Base-by-base conservation (phyloP, 2,113 vertebrate species). In the Gorsachius goisagi region DNA sequence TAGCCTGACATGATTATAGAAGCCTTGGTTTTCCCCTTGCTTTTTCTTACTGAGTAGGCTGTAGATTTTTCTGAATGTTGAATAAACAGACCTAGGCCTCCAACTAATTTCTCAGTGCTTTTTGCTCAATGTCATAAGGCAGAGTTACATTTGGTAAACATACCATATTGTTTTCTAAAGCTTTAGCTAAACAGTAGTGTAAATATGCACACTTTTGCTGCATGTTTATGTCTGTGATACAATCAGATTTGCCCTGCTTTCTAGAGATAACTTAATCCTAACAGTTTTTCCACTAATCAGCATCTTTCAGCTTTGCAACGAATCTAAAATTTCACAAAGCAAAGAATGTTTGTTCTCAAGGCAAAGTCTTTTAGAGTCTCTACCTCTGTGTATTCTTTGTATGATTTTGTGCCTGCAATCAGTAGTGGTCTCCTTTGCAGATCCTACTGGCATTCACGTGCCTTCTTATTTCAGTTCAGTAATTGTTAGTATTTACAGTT, bases 1-100 rank as follows among this genome's bases (percentile, higher is more conserved):
- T 84, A 76, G 33, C 90, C 93, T 98, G 97, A 98, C 85, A 66
- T 35, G 88, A 66, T 88, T 52, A 37, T 94, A 75, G 80, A 80
- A 88, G 93, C 83, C 33, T 83, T 55, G 93, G 24, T 93, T 94
- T 90, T 78, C 66, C 81, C 85, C 90, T 80, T 56, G 90, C 92
- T 93, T 85, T 69, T 28, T 93, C 95, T 76, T 89, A 85, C 23
- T 49, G 55, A 72, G 44, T 92, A 93, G 86, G 39, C 17, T 47
- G 21, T 85, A 87, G 96, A 56, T 66, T 64, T 68, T 69, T 81
- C 72, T 78, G 56, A 58, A 41, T 58, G 37, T 73, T 73, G 49
- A 67, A 49, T 52, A 68, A 77, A 49, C 32, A 81, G 39, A 47
- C 9, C 23, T 67, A 92, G 69, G 47, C 68, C 64, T 87, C 32